phyloP scores from a whole-genome alignment of 2,797 vertebrate species.

The Platyrinchus mystaceus region DNA sequence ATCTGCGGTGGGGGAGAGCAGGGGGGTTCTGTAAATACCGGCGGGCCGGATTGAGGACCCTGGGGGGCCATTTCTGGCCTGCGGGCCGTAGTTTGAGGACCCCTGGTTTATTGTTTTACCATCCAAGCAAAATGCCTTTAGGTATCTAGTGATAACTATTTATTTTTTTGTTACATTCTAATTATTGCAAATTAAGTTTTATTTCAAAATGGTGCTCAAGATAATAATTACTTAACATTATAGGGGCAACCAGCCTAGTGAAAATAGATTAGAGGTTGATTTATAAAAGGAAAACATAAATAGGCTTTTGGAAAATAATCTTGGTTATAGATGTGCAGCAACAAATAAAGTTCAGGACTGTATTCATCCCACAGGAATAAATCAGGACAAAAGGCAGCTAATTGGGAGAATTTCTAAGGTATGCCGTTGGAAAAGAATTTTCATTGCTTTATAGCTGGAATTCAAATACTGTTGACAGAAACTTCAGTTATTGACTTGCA shows the following conservation, averaged over 20 bases:
- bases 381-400: not conserved
- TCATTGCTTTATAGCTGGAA: not conserved
- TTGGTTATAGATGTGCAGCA: not conserved
- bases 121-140: not conserved
- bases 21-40: too few relatives aligned
- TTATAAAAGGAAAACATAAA: not conserved
- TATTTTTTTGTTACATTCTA: not conserved
- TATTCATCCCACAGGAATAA: not conserved
- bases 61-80: too few relatives aligned
- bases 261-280: not conserved
- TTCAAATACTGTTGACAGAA: not conserved
- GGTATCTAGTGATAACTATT: not conserved
- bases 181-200: not conserved
- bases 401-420: not conserved
- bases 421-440: not conserved
- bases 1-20: too few relatives aligned
- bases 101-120: not conserved
- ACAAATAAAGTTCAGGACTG: not conserved
- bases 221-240: not conserved
- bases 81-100: too few relatives aligned
- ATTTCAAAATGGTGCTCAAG: not conserved
- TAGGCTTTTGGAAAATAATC: not conserved
- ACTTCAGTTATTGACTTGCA: not conserved
- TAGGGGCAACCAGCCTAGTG: not conserved
- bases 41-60: too few relatives aligned